phyloP scores from a whole-genome alignment of 2,888 invertebrate genomes.

The Ochropleura leucogaster region DNA sequence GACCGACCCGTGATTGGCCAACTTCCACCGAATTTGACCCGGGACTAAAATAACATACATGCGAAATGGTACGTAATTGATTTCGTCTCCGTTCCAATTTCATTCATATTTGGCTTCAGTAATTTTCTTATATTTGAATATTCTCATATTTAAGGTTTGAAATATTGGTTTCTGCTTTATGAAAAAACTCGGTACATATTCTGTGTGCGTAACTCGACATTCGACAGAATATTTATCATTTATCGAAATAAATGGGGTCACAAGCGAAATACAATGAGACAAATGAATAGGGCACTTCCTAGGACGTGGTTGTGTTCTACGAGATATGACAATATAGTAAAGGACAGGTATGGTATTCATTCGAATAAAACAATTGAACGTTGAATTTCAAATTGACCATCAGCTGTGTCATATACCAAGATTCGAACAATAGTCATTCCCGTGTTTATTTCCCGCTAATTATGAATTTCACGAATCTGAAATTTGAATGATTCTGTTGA shows the following conservation, averaged over 20 bases:
- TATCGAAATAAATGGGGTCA: not conserved
- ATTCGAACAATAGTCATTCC: not conserved
- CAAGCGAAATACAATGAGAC: not conserved
- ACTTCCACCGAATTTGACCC: slow-evolving; percentile 75
- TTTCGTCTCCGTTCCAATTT: slow-evolving; percentile 49
- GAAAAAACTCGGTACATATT: not conserved
- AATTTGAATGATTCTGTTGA: not conserved
- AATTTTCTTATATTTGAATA: slow-evolving; percentile 10
- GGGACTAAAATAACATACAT: slow-evolving; percentile 76
- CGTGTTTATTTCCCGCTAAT: not conserved
- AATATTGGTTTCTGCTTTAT: slow-evolving; percentile 7
- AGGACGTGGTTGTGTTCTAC: not conserved
- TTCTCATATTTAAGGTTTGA: not conserved
- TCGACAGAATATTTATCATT: slow-evolving; percentile 1
- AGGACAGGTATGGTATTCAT: not conserved
- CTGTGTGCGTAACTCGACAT: not conserved
- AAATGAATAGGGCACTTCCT: slow-evolving; percentile 5
- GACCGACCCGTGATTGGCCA: slow-evolving; percentile 81
- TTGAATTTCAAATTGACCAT: not conserved
- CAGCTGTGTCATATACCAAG: not conserved
- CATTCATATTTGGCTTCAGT: slow-evolving; percentile 23
- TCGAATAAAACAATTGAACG: not conserved
- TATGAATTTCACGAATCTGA: not conserved
- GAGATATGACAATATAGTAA: slow-evolving; percentile 6
- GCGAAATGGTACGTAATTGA: slow-evolving; percentile 66